Evolutionary conservation across 1,140 invertebrate species (phyloP), one percentile per base, ranked within the genome.

Genomic region (Pseudomyrmex flavicornis): DNA sequence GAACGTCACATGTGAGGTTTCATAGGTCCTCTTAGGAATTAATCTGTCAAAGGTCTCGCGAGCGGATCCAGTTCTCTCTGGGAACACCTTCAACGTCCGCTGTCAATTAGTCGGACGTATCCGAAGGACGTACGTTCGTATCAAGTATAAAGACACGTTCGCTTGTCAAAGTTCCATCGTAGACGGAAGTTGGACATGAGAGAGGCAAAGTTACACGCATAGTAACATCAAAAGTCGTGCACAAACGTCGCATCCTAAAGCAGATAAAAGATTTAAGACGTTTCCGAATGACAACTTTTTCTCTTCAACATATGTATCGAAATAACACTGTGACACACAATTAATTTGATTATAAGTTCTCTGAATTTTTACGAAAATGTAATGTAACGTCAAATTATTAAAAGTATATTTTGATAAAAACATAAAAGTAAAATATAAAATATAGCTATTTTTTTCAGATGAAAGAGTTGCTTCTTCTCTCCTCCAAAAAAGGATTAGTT

Each of bases 91-190:
- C 20, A 80, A 59, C 54, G 12, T 79, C 44, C 54, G 54, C 35
- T 79, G 52, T 79, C 76, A 79, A 79, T 79, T 80, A 80, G 66
- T 70, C 44, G 12, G 54, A 61, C 66, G 1, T 80, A 48, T 70
- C 66, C 46, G 22, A 79, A 59, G 44, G 66, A 48, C 35, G 35
- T 69, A 58, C 17, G 9, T 2, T 58, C 44, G 44, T 70, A 17
- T n/a, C 46, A 15, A 35, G 20, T 65, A 26, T 44, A 70, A 58
- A 50, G 50, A 58, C 63, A 72, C 82, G 85, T 86, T 84, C 58
- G 10, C 46, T 52, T 63, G 54, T 84, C 68, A 65, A 80, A 56
- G 69, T 63, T 59, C 44, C 52, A 68, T 62, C 54, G 54, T 70
- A 17, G 46, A 66, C 52, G 69, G n/a, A 65, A 58, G 56, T 48